A percentile compares a stretch with the other conserved stretches of the same genome.
phyloP scores from a whole-genome alignment of 2,888 invertebrate species.

The Mactromeris polynyma region DNA sequence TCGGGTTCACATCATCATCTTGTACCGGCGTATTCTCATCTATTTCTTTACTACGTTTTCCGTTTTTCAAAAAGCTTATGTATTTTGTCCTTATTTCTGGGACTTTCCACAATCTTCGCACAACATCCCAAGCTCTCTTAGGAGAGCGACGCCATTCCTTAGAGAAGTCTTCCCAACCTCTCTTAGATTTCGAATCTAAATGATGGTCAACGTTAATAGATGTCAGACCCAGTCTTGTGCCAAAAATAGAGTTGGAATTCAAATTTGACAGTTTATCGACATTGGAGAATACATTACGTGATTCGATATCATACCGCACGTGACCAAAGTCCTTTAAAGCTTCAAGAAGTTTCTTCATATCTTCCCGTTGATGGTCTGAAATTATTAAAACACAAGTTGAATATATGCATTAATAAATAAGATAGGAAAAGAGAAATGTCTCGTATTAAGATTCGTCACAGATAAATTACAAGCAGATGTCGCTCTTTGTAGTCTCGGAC shows the following conservation, averaged over 20 bases:
- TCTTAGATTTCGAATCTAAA: conserved; percentile 21
- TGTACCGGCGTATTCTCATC: conserved; percentile 41
- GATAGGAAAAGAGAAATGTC: too few relatives aligned
- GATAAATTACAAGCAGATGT: too few relatives aligned
- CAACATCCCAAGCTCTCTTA: conserved; percentile 62
- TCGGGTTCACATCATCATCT: not conserved
- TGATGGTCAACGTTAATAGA: not conserved
- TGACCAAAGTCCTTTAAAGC: not conserved
- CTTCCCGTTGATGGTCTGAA: not conserved
- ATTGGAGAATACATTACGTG: not conserved
- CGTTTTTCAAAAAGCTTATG: conserved; percentile 29
- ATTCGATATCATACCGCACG: not conserved
- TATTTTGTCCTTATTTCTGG: conserved; percentile 49
- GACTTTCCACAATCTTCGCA: conserved; percentile 44
- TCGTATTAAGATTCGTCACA: too few relatives aligned
- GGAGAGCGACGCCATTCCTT: conserved; percentile 41
- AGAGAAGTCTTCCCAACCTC: conserved; percentile 57
- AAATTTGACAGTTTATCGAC: not conserved
- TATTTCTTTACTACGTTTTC: conserved; percentile 44
- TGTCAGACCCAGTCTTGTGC: not conserved
- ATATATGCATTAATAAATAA: too few relatives aligned
- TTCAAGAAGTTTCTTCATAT: not conserved
- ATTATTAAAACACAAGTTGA: too few relatives aligned
- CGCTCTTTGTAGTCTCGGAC: too few relatives aligned
- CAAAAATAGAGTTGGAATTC: not conserved